These are phyloP conservation scores for Melanotaenia maccullochi DNA, from an alignment of 2,797 vertebrate species.

Conservation along the genomic window DNA sequence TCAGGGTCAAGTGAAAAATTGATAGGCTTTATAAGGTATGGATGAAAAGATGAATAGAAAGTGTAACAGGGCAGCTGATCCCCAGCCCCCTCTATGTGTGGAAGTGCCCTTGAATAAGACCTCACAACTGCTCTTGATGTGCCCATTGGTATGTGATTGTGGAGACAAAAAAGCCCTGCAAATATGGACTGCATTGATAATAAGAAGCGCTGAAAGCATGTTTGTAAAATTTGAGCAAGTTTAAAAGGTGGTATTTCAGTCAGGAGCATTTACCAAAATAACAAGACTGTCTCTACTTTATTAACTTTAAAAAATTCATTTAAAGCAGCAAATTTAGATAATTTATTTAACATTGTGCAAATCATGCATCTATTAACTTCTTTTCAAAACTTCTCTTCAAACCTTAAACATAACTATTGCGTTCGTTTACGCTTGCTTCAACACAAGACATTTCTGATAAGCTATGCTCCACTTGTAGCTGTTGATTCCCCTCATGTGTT, in stretches of 20 bases:
- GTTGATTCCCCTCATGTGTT: slow-evolving; percentile 52
- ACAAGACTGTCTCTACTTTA: neutral
- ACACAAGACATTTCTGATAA: slow-evolving; percentile 42
- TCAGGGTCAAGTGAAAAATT: neutral
- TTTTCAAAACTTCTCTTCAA: neutral
- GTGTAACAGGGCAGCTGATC: neutral
- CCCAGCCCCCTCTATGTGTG: neutral
- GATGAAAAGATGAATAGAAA: slow-evolving; percentile 16
- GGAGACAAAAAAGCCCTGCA: neutral
- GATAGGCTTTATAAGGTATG: neutral
- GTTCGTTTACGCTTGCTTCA: slow-evolving; percentile 8
- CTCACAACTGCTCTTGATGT: neutral
- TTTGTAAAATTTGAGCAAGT: neutral
- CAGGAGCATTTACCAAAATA: neutral
- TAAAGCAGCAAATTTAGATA: neutral
- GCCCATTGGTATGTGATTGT: neutral
- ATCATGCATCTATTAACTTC: neutral
- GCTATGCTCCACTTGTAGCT: slow-evolving; percentile 32
- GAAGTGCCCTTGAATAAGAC: neutral
- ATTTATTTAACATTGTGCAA: too few relatives aligned
- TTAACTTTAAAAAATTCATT: neutral
- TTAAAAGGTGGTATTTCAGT: neutral
- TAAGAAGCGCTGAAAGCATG: neutral
- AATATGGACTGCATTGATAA: neutral
- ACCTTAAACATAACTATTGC: neutral